Base-by-base conservation (phyloP, 2,113 vertebrate species). In the Silurus glanis region DNA sequence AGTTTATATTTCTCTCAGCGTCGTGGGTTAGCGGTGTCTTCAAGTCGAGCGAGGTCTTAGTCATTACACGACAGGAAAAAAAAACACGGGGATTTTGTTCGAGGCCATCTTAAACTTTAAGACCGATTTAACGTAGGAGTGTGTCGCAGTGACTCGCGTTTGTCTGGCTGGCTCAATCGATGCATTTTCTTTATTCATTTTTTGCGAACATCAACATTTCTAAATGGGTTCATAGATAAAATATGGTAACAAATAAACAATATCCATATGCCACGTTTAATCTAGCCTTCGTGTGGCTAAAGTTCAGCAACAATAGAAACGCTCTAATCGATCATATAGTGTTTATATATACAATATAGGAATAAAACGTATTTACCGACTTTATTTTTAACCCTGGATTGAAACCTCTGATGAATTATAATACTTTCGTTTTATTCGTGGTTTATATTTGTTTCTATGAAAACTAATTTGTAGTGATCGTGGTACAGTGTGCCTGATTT, bases 231-330 rank as follows among this genome's bases (percentile, higher is more conserved):
- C 25, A 37, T 17, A 28, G n/a, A 25, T 23, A 9, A 5, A 13
- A 37, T 37, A 37, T 37, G 37, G 37, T 37, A 37, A 37, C 37
- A 37, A 17, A 37, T 37, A 69, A 37, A 69, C 9, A 5, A 2
- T 14, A 37, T 37, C 12, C 25, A 13, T 69, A 0, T 5, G 13
- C 1, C 59, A 59, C 85, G 82, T 87, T 83, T 86, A 61, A 80
- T 28, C 82, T 76, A 37, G 53, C 56, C 45, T 84, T 83, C 83
- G 82, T 89, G 13, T 80, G 17, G 62, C 16, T 14, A 69, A 37
- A 37, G 13, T 56, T 71, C 23, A 58, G 28, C 12, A 80, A 85
- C 62, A 83, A 82, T 79, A 71, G 71, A 47, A 23, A 28, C 53
- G 49, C 37, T 2, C 61, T 62, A 37, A 37, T 37, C 2, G 2